Evolutionary conservation across 2,797 vertebrate species (phyloP), one percentile per base, ranked within the genome.

Genomic region (Salmo trutta): DNA sequence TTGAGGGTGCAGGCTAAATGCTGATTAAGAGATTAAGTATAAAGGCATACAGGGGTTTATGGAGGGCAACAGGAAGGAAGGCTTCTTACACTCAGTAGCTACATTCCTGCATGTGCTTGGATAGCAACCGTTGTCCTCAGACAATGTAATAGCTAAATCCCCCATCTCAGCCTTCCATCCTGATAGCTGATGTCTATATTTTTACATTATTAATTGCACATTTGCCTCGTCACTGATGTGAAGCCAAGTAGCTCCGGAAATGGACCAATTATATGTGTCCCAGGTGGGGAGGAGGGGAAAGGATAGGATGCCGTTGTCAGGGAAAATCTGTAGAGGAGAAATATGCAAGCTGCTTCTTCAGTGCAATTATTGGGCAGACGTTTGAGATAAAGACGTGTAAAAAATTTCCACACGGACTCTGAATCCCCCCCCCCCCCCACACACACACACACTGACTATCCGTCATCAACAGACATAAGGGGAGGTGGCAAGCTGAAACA

Each of bases 251-350:
- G 84, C 89, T 82, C 77, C 88, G 86, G 82, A 89, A 90, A 81
- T 83, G 80, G 82, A 86, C 88, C 91, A 94, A 93, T 94, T 93
- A 93, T 77, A 86, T 74, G 36, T 83, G 75, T 90, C 87, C 88
- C 82, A 21, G 77, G 86, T 84, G 88, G 78, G 81, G 73, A 67
- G 86, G 79, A 81, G 79, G 77, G 81, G 54, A 77, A 71, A 2
- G 33, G 24, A 56, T 77, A 72, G 71, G 78, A 75, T 77, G 73
- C 12, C 0, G 3, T 2, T 33, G 79, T 0, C 14, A 51, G 15
- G 76, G 77, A 86, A 74, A 85, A 74, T 47, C 75, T 75, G 71
- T 75, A 69, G 56, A 68, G 64, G 71, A 81, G 71, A 87, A 85
- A 71, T 81, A 76, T 75, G 69, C 65, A 79, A 47, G 83, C 70